Conservation (phyloP, 2,113 vertebrate genomes). For the Alosa alosa region DNA sequence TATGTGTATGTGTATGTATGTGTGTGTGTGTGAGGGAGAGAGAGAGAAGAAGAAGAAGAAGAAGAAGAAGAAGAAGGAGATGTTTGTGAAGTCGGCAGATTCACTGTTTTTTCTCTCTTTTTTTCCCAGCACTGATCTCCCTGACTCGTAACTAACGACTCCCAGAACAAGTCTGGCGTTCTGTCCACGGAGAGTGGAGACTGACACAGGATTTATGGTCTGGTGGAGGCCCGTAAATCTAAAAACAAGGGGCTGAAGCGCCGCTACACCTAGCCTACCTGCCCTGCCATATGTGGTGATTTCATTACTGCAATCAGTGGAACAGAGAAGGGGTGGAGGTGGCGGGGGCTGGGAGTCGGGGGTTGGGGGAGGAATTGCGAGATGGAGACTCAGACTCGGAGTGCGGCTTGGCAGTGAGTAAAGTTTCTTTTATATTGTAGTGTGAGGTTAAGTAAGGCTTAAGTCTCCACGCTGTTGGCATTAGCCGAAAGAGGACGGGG, state of each 20-base stretch:
- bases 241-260: background rate
- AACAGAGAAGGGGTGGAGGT: background rate
- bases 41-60: background rate
- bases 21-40: no score
- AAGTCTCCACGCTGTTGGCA: background rate
- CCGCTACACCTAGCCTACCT: background rate
- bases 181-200: background rate
- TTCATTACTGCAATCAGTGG: slow-evolving; percentile 10
- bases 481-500: background rate
- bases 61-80: background rate
- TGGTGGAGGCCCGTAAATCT: background rate
- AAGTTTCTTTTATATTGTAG: background rate
- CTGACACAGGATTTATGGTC: background rate
- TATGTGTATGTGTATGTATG: no score
- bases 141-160: background rate
- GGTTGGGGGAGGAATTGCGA: background rate
- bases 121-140: background rate
- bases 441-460: slow-evolving; percentile 5
- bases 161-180: background rate
- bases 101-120: background rate
- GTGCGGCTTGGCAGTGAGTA: background rate
- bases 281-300: background rate
- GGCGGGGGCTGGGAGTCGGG: background rate
- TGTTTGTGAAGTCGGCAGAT: background rate
- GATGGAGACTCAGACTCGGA: background rate